Conservation (phyloP, 2,797 vertebrate genomes). For the Paedocypris micromegethes region DNA sequence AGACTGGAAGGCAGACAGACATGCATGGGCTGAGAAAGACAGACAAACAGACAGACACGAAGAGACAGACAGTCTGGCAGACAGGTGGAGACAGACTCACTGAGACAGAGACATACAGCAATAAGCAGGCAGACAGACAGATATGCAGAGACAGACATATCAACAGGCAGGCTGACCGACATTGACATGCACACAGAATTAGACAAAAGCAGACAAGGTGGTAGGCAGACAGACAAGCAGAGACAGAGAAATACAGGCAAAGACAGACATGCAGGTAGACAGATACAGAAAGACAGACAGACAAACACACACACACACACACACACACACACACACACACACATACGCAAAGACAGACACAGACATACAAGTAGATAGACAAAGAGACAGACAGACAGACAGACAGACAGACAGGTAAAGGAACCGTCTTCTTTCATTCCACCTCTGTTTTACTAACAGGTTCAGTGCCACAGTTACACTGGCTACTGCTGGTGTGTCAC, state of each 20-base stretch:
- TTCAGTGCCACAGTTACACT: conserved; percentile 97
- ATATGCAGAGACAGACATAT: background rate
- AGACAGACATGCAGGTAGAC: background rate
- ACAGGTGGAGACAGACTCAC: background rate
- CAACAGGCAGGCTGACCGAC: rapidly evolving
- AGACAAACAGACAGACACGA: background rate
- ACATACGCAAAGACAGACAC: background rate
- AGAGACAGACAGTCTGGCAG: background rate
- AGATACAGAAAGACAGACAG: background rate
- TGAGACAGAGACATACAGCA: background rate
- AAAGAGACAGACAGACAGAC: background rate
- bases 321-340: background rate
- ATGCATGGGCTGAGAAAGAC: background rate
- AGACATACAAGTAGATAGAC: background rate
- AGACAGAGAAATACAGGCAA: background rate
- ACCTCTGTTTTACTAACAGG: conserved; percentile 62
- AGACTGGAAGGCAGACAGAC: background rate
- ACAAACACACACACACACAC: rapidly evolving
- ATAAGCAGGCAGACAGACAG: background rate
- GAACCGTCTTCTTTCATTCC: background rate
- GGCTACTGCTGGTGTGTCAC: conserved; percentile 98
- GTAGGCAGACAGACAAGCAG: background rate
- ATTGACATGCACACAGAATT: background rate
- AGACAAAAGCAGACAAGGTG: background rate
- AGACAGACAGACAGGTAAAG: background rate